These are phyloP conservation scores for Corythaixoides concolor DNA, from an alignment of 2,113 vertebrate species.

Conservation along the genomic window DNA sequence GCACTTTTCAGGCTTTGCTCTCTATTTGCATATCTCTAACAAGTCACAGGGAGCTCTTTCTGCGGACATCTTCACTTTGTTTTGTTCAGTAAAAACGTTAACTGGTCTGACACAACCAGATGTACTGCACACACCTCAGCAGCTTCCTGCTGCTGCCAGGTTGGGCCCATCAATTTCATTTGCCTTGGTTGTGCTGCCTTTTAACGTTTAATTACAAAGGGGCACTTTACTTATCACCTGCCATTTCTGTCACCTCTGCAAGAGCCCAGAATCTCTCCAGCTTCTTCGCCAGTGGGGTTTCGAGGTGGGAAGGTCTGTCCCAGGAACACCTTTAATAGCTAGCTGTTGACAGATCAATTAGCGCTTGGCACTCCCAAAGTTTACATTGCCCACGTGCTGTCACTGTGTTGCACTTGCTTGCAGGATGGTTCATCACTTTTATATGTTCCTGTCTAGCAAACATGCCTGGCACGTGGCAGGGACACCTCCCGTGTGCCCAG, in stretches of 20 bases:
- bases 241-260: background rate
- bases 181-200: background rate
- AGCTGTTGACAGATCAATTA: background rate
- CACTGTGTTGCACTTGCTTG: background rate
- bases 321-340: background rate
- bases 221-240: background rate
- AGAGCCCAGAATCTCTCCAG: background rate
- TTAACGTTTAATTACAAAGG: background rate
- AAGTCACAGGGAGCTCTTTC: background rate
- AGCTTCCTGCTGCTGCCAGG: background rate
- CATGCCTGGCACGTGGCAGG: accelerated
- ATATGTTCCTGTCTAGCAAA: background rate
- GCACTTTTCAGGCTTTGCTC: background rate
- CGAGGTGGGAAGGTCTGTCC: background rate
- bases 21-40: background rate
- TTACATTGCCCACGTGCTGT: accelerated
- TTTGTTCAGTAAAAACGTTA: background rate
- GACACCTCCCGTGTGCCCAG: accelerated
- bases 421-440: background rate
- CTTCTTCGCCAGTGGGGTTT: background rate
- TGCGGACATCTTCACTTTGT: background rate
- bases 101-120: background rate
- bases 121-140: background rate
- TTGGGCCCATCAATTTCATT: background rate
- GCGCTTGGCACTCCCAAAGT: background rate